phyloP scores from a whole-genome alignment of 2,113 vertebrate genomes.

The Athene cunicularia region DNA sequence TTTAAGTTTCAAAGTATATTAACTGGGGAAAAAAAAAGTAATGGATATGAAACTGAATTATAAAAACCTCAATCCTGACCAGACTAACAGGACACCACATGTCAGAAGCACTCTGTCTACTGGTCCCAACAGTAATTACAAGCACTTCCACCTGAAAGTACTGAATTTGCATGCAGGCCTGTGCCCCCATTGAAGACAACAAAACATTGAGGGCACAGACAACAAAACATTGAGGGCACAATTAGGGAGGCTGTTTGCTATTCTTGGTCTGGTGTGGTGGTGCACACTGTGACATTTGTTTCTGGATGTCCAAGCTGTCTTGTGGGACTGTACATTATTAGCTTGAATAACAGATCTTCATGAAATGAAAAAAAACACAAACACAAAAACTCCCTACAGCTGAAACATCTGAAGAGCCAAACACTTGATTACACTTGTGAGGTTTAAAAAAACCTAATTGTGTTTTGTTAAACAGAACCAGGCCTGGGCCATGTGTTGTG shows the following conservation, averaged over 20 bases:
- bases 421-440: not conserved
- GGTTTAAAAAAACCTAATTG: not conserved
- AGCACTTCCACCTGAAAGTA: not conserved
- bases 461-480: not conserved
- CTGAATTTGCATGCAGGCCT: not conserved
- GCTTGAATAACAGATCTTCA: not conserved
- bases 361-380: not conserved
- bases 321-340: not conserved
- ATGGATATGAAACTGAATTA: not conserved
- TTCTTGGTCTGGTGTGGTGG: not conserved
- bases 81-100: not conserved
- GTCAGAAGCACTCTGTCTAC: not conserved
- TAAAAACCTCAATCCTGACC: not conserved
- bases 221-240: not conserved
- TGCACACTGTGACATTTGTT: not conserved
- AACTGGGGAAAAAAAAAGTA: not conserved
- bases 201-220: not conserved
- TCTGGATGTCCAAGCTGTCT: not conserved
- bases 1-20: not conserved
- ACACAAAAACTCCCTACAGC: not conserved
- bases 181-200: not conserved
- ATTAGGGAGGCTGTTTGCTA: not conserved
- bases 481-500: not conserved
- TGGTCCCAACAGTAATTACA: not conserved
- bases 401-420: not conserved